These are phyloP conservation scores for Vidua chalybeata DNA, from an alignment of 2,113 vertebrate genomes.

Conservation along the genomic window DNA sequence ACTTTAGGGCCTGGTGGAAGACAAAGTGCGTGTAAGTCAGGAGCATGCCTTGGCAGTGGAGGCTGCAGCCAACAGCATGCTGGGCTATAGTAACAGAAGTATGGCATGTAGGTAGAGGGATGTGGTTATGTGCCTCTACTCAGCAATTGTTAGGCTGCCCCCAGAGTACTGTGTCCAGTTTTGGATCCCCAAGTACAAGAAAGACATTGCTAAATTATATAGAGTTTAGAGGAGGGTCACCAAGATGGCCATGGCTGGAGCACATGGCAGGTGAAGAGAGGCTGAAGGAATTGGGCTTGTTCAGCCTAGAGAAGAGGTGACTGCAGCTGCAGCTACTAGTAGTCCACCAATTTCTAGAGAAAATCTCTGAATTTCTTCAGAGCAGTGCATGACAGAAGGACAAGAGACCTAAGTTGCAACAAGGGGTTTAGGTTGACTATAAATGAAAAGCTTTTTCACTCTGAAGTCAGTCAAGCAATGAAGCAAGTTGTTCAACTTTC, in stretches of 20 bases:
- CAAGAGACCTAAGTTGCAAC: neutral
- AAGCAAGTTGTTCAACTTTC: neutral
- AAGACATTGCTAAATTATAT: neutral
- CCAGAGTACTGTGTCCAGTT: neutral
- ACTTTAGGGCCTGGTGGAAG: neutral
- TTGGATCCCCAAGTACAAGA: neutral
- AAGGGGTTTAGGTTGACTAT: neutral
- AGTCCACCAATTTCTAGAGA: neutral
- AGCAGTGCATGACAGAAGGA: neutral
- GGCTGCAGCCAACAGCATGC: neutral
- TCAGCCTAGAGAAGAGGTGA: neutral
- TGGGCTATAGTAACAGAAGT: neutral
- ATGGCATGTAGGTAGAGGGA: neutral
- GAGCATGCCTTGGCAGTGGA: neutral
- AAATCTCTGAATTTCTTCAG: neutral
- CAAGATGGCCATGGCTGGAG: neutral
- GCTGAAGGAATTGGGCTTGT: neutral
- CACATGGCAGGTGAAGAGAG: neutral
- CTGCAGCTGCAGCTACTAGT: neutral
- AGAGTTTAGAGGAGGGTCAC: neutral
- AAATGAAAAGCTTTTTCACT: neutral
- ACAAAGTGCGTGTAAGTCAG: neutral
- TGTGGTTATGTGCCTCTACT: neutral
- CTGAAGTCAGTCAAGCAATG: neutral
- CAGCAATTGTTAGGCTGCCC: neutral